Base-by-base conservation (phyloP, 2,797 vertebrate genomes). In the Takifugu ocellatus region DNA sequence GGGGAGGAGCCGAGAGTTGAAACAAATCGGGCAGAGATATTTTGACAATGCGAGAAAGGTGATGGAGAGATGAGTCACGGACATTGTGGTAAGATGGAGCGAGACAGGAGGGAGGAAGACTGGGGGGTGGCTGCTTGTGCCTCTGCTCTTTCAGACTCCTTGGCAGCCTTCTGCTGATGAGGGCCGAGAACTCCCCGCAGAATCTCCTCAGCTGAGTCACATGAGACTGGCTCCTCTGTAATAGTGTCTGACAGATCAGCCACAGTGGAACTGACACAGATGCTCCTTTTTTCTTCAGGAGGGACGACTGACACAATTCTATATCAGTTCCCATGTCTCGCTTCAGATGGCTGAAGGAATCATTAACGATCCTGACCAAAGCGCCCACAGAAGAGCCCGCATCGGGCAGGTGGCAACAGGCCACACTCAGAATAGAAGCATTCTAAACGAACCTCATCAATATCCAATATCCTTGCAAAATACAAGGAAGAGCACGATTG, bases 151-250 rank as follows among this genome's bases (percentile, higher is more conserved):
- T 46, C 17, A n/a, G 88, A 90, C 83, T 46, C 74, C 78, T 82
- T 83, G 84, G 84, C 88, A 89, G 90, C 87, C 86, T 81, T 56
- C 84, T 89, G 86, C 88, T 91, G 87, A 90, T 89, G 86, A 88
- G 84, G 77, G 70, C 77, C 78, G 42, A 70, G 77, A 52, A 70
- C 62, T 69, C 73, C 36, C 12, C 12, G 4, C 68, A 74, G 82
- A 85, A 82, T 75, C 83, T 88, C 84, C 68, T 42, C 51, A 52
- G 82, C 78, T 52, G 49, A 85, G 81, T 87, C 86, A 69, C 78
- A 50, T 68, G 87, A 90, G 84, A 90, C 79, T 51, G 59, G 65
- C 76, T 90, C 67, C 80, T 79, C 83, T 68, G 85, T 90, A 90
- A 90, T 88, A 70, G 77, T 82, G 85, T 88, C 89, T 90, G 90